These are phyloP conservation scores for Lucinisca nassula DNA, from an alignment of 2,888 invertebrate species.

Conservation along the genomic window DNA sequence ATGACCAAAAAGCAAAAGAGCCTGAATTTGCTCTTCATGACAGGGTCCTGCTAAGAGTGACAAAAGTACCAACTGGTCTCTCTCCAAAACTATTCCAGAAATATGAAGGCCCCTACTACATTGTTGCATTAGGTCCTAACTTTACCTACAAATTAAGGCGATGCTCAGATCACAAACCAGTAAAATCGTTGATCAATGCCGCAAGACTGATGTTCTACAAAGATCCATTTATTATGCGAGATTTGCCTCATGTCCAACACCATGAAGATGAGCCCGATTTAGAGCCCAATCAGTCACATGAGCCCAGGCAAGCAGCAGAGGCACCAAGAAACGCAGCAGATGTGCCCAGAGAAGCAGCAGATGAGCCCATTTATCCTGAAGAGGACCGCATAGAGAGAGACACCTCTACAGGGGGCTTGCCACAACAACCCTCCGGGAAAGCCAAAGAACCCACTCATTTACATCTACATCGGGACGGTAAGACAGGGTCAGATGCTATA, in stretches of 20 bases:
- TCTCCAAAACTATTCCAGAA: slow-evolving; percentile 33
- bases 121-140: slow-evolving; percentile 25
- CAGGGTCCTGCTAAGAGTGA: slow-evolving; percentile 14
- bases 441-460: too few species aligned
- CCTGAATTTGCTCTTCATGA: slow-evolving; percentile 26
- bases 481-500: too few species aligned
- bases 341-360: too few species aligned
- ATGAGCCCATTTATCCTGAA: too few species aligned
- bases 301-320: not conserved
- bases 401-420: too few species aligned
- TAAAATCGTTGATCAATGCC: slow-evolving; percentile 50
- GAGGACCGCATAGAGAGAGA: too few species aligned
- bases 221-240: not conserved
- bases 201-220: slow-evolving; percentile 19
- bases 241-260: not conserved
- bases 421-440: too few species aligned
- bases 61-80: slow-evolving; percentile 17
- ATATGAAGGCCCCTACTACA: slow-evolving; percentile 26
- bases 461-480: too few species aligned
- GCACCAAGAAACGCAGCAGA: too few species aligned
- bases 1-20: slow-evolving; percentile 37
- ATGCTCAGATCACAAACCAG: not conserved
- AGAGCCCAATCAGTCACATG: not conserved
- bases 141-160: slow-evolving; percentile 30
- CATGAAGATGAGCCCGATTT: not conserved